Evolutionary conservation across 2,888 invertebrate species (phyloP).

Genomic region (Calephelis perditalis): DNA sequence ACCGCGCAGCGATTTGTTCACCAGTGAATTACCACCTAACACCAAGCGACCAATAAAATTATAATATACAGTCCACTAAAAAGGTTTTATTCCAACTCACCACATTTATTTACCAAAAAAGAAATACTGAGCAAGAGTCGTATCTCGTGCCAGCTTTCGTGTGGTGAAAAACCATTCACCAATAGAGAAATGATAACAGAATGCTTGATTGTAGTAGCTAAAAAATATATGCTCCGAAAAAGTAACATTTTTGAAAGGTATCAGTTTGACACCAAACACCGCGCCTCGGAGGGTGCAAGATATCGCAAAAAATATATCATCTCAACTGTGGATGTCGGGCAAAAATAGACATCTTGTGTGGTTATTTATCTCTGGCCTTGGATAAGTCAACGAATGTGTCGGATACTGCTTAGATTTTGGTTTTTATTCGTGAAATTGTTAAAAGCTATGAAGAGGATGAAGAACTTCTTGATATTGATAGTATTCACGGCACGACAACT

Average conservation of each 20-base stretch:
- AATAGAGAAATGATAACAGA: conserved; percentile 21
- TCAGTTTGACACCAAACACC: conserved; percentile 16
- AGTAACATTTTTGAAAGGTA: conserved; percentile 19
- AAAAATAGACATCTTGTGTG: conserved; percentile 21
- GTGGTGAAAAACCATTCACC: not conserved
- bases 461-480: conserved; percentile 4
- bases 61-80: too few species aligned
- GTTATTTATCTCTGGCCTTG: conserved; percentile 23
- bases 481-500: not conserved
- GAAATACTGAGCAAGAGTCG: too few species aligned
- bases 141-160: too few species aligned
- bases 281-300: conserved; percentile 18
- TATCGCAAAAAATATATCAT: conserved; percentile 19
- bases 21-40: too few species aligned
- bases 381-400: conserved; percentile 24
- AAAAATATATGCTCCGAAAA: conserved; percentile 20
- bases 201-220: conserved; percentile 20
- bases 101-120: too few species aligned
- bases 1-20: too few species aligned
- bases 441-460: conserved; percentile 19
- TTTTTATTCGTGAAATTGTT: conserved; percentile 19
- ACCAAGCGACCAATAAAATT: too few species aligned
- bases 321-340: conserved; percentile 22
- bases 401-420: conserved; percentile 22
- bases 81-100: too few species aligned